These are phyloP conservation scores for Salarias fasciatus DNA, from an alignment of 2,797 vertebrate genomes.

Conservation along the genomic window DNA sequence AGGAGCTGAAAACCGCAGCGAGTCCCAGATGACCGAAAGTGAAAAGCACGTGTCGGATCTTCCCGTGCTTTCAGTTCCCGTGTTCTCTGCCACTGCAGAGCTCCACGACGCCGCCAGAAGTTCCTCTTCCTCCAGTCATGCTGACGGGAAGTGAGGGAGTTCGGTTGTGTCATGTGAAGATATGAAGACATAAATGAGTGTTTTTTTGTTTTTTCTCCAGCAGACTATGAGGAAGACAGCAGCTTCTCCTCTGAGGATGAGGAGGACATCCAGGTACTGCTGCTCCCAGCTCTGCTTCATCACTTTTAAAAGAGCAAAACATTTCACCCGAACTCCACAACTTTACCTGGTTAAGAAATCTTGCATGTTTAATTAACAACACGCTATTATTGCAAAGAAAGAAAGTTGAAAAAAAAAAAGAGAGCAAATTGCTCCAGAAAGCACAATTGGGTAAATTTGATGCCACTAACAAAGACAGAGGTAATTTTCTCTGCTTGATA, in stretches of 20 bases:
- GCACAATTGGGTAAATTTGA: slow-evolving; percentile 1
- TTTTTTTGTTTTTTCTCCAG: not conserved
- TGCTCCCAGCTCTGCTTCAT: slow-evolving; percentile 4
- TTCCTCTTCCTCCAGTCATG: slow-evolving; percentile 40
- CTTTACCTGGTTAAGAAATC: too few relatives aligned
- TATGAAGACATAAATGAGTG: too few relatives aligned
- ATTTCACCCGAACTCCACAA: not conserved
- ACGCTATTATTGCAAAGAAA: not conserved
- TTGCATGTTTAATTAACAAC: not conserved
- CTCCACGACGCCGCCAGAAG: not conserved
- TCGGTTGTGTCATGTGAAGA: not conserved
- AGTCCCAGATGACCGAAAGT: slow-evolving; percentile 26
- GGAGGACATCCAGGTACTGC: slow-evolving; percentile 74
- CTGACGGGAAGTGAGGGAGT: slow-evolving; percentile 20
- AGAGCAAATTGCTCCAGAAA: slow-evolving; percentile 4
- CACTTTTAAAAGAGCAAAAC: too few relatives aligned
- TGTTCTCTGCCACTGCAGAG: too few relatives aligned
- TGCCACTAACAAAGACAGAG: slow-evolving; percentile 5
- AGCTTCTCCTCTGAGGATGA: slow-evolving; percentile 72
- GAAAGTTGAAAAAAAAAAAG: not conserved
- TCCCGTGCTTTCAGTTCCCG: slow-evolving; percentile 62
- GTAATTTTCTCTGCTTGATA: not conserved
- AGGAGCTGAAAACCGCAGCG: not conserved
- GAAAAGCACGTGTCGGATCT: slow-evolving; percentile 1
- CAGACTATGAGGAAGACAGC: slow-evolving; percentile 72